Evolutionary conservation across 2,113 vertebrate genomes (phyloP).

Genomic region (Ivindomyrus marchei): DNA sequence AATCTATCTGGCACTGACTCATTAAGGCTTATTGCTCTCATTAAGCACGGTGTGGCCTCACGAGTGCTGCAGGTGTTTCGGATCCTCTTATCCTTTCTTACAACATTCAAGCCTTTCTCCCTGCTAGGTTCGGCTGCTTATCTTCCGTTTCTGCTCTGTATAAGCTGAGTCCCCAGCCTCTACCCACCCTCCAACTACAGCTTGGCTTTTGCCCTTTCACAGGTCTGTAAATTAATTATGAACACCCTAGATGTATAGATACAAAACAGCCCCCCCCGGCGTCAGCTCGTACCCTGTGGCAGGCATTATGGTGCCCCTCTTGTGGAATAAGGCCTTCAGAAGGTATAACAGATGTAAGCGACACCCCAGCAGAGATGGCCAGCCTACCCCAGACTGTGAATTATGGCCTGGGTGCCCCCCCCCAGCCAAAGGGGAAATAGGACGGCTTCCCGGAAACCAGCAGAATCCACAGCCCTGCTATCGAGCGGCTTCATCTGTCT

Average conservation of each 20-base stretch:
- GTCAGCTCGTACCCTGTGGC: not conserved
- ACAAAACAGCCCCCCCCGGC: not conserved
- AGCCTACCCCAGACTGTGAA: conserved; percentile 22
- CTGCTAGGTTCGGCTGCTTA: not conserved
- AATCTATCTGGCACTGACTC: not conserved
- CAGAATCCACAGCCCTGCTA: conserved; percentile 46
- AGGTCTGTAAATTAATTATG: not conserved
- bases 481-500: conserved; percentile 57
- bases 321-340: conserved; percentile 15
- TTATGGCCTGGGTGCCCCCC: conserved; percentile 36
- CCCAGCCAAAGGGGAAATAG: conserved; percentile 37
- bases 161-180: not conserved
- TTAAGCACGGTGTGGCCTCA: not conserved
- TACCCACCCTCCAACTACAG: not conserved
- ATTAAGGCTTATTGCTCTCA: not conserved
- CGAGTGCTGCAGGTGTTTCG: not conserved
- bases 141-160: not conserved
- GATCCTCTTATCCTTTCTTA: not conserved
- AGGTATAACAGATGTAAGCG: not conserved
- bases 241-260: not conserved
- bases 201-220: not conserved
- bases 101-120: not conserved
- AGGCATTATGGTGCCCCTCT: not conserved
- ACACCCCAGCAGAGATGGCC: not conserved
- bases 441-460: conserved; percentile 58